A percentile compares a stretch with the other conserved stretches of the same genome.
Conservation (phyloP, 2,113 vertebrate genomes). For the Ammodytes dubius region DNA sequence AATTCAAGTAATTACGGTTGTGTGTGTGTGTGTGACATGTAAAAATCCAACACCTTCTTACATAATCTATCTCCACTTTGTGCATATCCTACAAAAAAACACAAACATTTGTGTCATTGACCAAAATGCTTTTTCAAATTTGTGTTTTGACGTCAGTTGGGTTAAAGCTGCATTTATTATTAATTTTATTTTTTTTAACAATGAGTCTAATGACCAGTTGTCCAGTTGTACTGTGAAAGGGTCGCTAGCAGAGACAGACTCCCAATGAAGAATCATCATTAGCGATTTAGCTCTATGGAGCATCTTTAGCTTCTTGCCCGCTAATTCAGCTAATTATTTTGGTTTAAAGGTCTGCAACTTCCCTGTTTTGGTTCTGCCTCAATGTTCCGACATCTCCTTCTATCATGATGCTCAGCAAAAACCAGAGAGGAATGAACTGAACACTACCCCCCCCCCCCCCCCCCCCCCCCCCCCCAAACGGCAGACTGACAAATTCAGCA, state of each 20-base stretch:
- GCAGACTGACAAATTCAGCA: not conserved
- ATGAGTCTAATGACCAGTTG: not conserved
- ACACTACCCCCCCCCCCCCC: no score
- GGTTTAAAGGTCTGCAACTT: not conserved
- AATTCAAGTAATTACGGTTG: constrained; percentile 38
- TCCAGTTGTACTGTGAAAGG: not conserved
- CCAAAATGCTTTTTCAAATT: not conserved
- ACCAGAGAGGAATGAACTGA: not conserved
- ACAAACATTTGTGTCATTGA: not conserved
- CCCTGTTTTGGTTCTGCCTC: not conserved
- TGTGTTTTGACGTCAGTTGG: not conserved
- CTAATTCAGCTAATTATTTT: not conserved
- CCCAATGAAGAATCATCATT: not conserved
- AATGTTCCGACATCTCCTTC: no score
- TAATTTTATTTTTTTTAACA: not conserved
- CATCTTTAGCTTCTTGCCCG: not conserved
- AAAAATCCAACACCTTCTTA: not conserved
- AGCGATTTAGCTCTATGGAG: not conserved
- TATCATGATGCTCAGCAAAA: not conserved
- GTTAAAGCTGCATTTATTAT: constrained; percentile 6
- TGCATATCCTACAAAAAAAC: constrained; percentile 11
- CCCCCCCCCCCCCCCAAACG: not conserved
- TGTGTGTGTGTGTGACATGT: not conserved
- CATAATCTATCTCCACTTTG: constrained; percentile 1
- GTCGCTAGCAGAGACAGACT: not conserved